Evolutionary conservation across 2,888 invertebrate genomes (phyloP), one percentile per base, ranked within the genome.

Genomic region (Lottia gigantea): DNA sequence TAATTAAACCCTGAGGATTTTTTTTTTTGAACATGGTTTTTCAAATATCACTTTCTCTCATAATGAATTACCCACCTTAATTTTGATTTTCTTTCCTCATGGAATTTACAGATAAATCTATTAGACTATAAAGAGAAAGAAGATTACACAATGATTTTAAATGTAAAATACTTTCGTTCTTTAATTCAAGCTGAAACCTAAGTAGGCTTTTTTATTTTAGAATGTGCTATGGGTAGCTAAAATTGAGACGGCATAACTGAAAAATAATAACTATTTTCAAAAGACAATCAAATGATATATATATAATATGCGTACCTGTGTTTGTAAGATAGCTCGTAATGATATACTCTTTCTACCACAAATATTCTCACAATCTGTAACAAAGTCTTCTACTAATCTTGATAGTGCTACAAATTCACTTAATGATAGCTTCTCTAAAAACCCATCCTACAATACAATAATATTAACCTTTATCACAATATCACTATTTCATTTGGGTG

Each of bases 41-140:
- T 31, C 6, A 31, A 3, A 31, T 31, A 31, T 31, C 31, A 31
- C 2, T 31, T 31, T 6, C 16, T 66, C 61, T 19, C 11, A 31
- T 16, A 46, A 15, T 49, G 25, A 68, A n/a, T 40, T 19, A 65
- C 76, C 80, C 76, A 89, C 89, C 87, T 93, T 68, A 98, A 90
- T 88, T 96, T 96, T 67, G 92, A 92, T 88, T 95, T 95, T 64
- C 95, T 91, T 84, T 96, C 95, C 61, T 93, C 91, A 89, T 98
- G 98, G 88, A 98, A 95, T 83, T 94, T 93, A 85, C 94, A 94
- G 67, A 97, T 94, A 89, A 96, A 97, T 85, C 94, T 94, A 85
- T 94, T 94, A 0, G 96, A 95, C 92, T 96, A 94, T 74, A 93
- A 93, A 85, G 47, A 73, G 75, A 62, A 69, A 61, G 47, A 6